Base-by-base conservation (phyloP, 1,140 invertebrate species). In the Lepidostoma basale region DNA sequence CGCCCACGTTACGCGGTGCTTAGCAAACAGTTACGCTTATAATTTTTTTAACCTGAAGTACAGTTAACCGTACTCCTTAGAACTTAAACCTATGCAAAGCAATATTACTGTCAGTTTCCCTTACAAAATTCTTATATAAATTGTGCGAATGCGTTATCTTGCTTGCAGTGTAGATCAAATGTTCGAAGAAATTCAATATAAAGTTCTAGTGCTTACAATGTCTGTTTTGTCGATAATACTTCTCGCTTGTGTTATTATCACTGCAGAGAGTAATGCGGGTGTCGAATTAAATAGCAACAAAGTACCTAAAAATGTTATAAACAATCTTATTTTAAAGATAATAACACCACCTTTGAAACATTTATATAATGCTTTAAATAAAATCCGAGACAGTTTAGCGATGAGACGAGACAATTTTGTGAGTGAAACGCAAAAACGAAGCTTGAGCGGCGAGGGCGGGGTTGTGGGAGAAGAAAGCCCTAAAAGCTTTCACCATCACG, bases 331-430 rank as follows among this genome's bases (percentile, higher is more conserved):
- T 47, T 68, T 75, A 28, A 81, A 76, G 62, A 73, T 77, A 45
- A 76, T 81, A 42, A 78, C 77, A 67, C 77, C 81, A 16, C 79
- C 81, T 56, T 77, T 76, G 56, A 68, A 72, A 6, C 79, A 76
- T 73, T 77, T 80, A 36, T 76, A 79, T 64, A 40, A 68, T 16
- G 45, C 78, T 2, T 68, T 81, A 10, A 75, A 77, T 30, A 81
- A 78, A 73, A 76, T 81, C 26, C 62, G 25, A 58, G 25, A 30
- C 28, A 23, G 25, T 62, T n/a, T 45, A 14, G 26, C 18, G 12
- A 23, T 9, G 36, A 69, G 25, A 6, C n/a, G n/a, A n/a, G n/a
- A n/a, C n/a, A n/a, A n/a, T n/a, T n/a, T n/a, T n/a, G n/a, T n/a
- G n/a, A n/a, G n/a, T n/a, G n/a, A n/a, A n/a, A n/a, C n/a, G n/a